Base-by-base conservation (phyloP, 2,113 vertebrate species). In the Macroglossus sobrinus region DNA sequence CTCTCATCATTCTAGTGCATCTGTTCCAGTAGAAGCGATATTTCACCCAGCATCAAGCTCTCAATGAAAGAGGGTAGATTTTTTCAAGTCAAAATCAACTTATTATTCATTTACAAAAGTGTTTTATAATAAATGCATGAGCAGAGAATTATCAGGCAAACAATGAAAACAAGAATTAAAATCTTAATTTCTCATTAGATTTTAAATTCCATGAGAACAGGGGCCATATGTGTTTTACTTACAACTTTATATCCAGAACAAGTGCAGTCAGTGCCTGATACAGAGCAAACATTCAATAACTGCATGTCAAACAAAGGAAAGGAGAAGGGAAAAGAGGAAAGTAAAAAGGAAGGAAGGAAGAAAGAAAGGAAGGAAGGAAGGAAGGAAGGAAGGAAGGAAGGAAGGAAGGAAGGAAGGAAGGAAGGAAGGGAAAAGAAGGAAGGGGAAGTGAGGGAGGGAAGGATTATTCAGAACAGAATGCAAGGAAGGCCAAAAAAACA, bases 11-110 rank as follows among this genome's bases (percentile, higher is more conserved):
- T 94, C 69, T 50, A 80, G 69, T 66, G 15, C 35, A 75, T 64
- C 28, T 90, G 45, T 80, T 90, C 43, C 53, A 89, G 40, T 78
- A 8, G n/a, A 90, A 90, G 57, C 53, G 64, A 22, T 93, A 90
- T 86, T 97, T 79, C 47, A 93, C 24, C 69, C 79, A 90, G 92
- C 59, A 92, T 4, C 43, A 79, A 88, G 53, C 63, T 92, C 81
- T 86, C 50, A 57, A 24, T 94, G 69, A 95, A 96, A 76, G n/a
- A 91, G 89, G 89, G 0, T 28, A 7, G 5, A 71, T 81, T 71
- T 88, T 93, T 84, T 64, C 11, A 90, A 94, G 40, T 93, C 30
- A 63, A 93, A 96, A 93, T 91, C 30, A 88, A 89, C 35, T 91
- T 86, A 92, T 57, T 97, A 87, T 59, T 72, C 35, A 89, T 78